Conservation (phyloP, 37 sponge, comb jelly and placozoan species). For the Eunapius fragilis region DNA sequence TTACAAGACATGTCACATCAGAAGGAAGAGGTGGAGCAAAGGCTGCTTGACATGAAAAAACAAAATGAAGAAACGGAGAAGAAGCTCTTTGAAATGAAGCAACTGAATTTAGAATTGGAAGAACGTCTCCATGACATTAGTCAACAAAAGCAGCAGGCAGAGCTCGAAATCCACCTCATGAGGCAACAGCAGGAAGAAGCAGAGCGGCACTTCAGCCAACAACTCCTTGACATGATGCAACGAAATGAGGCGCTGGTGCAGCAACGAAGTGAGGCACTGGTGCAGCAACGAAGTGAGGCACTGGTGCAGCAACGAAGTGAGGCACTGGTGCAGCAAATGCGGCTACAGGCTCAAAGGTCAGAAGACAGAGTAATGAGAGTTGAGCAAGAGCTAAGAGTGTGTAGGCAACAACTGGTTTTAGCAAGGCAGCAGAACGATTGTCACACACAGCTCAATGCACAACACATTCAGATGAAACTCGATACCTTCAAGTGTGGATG, state of each 20-base stretch:
- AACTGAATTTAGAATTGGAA: no score
- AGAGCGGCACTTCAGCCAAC: slow-evolving; percentile 4
- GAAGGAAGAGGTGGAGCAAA: no score
- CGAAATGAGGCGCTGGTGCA: background rate
- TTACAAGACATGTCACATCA: no score
- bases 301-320: background rate
- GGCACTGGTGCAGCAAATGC: background rate
- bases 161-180: no score
- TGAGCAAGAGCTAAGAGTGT: background rate
- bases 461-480: no score
- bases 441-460: no score
- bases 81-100: no score
- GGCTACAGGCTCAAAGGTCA: background rate
- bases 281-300: background rate
- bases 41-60: no score
- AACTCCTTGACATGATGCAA: background rate
- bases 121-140: no score
- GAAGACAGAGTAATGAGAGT: background rate
- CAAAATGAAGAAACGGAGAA: no score
- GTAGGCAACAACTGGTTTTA: background rate
- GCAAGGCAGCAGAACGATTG: background rate
- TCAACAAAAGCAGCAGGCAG: no score
- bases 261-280: background rate
- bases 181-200: background rate
- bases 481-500: slow-evolving; percentile 6